Percentiles rank a stretch among this genome's conserved stretches.
Conservation (phyloP, 2,797 vertebrate genomes). For the Etheostoma perlongum region DNA sequence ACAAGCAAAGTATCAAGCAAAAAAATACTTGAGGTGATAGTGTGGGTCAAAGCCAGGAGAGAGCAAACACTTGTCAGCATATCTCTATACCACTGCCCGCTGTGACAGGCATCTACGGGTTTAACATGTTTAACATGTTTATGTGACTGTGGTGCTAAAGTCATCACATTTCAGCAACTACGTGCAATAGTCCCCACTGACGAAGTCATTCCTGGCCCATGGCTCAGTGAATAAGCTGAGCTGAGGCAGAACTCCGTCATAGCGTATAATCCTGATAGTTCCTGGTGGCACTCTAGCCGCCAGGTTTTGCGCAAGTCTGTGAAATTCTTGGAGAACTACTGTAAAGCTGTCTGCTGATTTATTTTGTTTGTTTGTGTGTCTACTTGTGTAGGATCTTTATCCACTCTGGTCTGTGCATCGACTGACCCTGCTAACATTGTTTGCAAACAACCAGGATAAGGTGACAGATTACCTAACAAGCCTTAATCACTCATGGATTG, state of each 20-base stretch:
- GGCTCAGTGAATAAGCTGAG: slow-evolving; percentile 41
- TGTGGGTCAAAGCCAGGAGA: slow-evolving; percentile 37
- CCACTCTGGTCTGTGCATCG: slow-evolving; percentile 30
- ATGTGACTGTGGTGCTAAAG: slow-evolving; percentile 78
- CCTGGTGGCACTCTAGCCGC: slow-evolving; percentile 40
- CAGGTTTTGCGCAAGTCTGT: slow-evolving; percentile 42
- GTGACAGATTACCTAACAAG: slow-evolving; percentile 30
- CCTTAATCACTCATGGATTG: slow-evolving; percentile 6
- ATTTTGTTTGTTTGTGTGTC: slow-evolving; percentile 31
- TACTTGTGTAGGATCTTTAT: slow-evolving; percentile 31
- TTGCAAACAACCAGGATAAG: slow-evolving; percentile 63
- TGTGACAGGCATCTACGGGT: slow-evolving; percentile 63
- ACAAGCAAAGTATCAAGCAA: slow-evolving; percentile 14
- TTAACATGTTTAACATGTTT: slow-evolving; percentile 42
- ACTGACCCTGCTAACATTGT: slow-evolving; percentile 52
- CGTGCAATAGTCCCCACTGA: slow-evolving; percentile 55
- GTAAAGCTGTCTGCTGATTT: slow-evolving; percentile 29
- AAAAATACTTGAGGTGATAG: neutral
- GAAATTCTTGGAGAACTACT: slow-evolving; percentile 28
- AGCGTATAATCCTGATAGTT: slow-evolving; percentile 41
- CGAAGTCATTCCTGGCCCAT: slow-evolving; percentile 33
- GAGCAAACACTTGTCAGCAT: slow-evolving; percentile 63
- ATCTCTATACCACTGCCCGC: slow-evolving; percentile 39
- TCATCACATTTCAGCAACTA: slow-evolving; percentile 78
- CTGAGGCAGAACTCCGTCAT: slow-evolving; percentile 45